These are phyloP conservation scores for Scleropages formosus DNA, from an alignment of 2,797 vertebrate genomes.

Conservation along the genomic window DNA sequence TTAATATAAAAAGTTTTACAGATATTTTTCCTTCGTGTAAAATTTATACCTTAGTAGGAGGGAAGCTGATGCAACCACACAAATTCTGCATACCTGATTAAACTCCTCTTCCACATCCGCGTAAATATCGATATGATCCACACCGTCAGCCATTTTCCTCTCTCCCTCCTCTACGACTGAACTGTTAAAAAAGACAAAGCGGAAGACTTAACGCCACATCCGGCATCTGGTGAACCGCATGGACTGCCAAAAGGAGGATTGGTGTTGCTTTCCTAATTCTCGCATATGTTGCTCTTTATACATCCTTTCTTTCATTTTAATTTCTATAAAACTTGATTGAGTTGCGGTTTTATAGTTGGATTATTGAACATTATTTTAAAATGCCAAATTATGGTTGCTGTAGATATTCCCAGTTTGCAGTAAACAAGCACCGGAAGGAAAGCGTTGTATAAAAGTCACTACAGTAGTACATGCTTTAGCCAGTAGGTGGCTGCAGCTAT, in stretches of 20 bases:
- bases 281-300: not conserved
- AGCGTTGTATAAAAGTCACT: too few species aligned
- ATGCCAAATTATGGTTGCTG: too few species aligned
- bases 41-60: not conserved
- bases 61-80: not conserved
- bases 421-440: too few species aligned
- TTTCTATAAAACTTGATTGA: too few species aligned
- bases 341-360: too few species aligned
- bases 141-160: constrained; percentile 95
- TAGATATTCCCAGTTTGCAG: too few species aligned
- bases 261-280: too few species aligned
- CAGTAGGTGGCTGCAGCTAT: too few species aligned
- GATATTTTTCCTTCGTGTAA: not conserved
- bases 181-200: not conserved
- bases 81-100: constrained; percentile 76
- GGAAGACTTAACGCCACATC: constrained; percentile 11
- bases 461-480: too few species aligned
- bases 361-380: too few species aligned
- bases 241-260: not conserved
- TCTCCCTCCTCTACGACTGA: constrained; percentile 44
- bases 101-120: constrained; percentile 97
- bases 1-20: not conserved
- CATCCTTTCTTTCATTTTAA: not conserved
- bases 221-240: not conserved
- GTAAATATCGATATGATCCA: constrained; percentile 98